A percentile compares a stretch with the other conserved stretches of the same genome.
Conservation (phyloP, 2,113 vertebrate species). For the Perca flavescens region DNA sequence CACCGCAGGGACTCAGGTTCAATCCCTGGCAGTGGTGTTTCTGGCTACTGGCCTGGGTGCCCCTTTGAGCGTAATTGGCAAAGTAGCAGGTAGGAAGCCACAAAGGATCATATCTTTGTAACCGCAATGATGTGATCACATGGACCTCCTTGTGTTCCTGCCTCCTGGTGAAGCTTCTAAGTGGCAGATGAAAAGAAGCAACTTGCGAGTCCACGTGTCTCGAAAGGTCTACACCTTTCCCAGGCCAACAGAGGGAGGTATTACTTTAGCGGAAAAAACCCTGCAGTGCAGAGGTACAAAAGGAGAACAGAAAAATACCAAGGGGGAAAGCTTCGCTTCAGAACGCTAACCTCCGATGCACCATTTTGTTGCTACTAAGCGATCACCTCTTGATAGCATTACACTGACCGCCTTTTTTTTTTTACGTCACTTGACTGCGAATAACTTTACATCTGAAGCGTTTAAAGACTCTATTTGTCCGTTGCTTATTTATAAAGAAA, state of each 20-base stretch:
- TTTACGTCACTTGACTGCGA: no score
- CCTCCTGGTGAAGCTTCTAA: constrained; percentile 27
- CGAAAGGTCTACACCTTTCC: neutral
- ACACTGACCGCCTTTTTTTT: no score
- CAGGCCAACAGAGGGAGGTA: constrained; percentile 8
- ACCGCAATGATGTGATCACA: constrained; percentile 16
- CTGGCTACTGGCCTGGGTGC: constrained; percentile 29
- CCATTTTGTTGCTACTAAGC: no score
- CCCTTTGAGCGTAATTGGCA: constrained; percentile 54
- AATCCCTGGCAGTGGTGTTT: constrained; percentile 38
- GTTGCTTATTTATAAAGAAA: no score
- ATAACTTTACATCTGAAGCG: no score
- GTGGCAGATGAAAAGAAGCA: constrained; percentile 18
- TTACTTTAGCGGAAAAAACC: constrained; percentile 10
- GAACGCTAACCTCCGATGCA: no score
- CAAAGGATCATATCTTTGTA: constrained; percentile 16
- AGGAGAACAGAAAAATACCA: neutral
- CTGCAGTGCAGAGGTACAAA: neutral
- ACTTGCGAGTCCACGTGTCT: neutral
- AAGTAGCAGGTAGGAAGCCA: constrained; percentile 28
- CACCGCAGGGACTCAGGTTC: constrained; percentile 42
- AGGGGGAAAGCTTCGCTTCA: no score
- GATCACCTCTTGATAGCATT: no score
- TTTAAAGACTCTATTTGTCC: no score
- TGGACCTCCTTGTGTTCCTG: constrained; percentile 13